phyloP scores from a whole-genome alignment of 1,140 invertebrate species.

The Aphis craccivora region DNA sequence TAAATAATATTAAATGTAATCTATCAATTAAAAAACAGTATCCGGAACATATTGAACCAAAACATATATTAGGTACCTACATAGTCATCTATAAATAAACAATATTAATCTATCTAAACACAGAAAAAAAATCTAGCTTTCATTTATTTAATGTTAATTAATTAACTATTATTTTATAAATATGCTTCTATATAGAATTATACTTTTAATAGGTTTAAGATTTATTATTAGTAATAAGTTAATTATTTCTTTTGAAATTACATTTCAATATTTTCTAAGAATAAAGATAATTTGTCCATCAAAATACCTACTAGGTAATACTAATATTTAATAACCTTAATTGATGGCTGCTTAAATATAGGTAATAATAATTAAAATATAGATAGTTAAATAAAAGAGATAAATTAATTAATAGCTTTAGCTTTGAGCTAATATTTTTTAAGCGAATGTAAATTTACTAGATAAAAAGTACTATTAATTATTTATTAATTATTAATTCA shows the following conservation, averaged over 20 bases:
- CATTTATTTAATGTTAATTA: too few relatives aligned
- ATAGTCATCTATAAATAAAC: too few relatives aligned
- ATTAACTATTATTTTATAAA: background rate
- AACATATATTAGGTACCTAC: too few relatives aligned
- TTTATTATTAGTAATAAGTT: background rate
- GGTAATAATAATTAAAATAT: too few relatives aligned
- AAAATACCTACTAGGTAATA: background rate
- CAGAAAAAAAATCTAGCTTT: background rate
- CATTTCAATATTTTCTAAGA: background rate
- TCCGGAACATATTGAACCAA: too few relatives aligned
- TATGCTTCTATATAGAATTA: background rate
- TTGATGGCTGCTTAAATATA: background rate
- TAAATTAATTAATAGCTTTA: background rate
- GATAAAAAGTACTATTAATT: too few relatives aligned
- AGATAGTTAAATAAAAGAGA: background rate
- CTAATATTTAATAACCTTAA: background rate
- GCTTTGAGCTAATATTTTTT: background rate
- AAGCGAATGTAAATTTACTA: background rate
- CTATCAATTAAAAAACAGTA: too few relatives aligned
- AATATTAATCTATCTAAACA: too few relatives aligned
- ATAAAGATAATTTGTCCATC: background rate
- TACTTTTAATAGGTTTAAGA: background rate
- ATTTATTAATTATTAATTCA: background rate
- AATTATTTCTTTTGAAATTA: too few relatives aligned
- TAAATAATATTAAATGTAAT: too few relatives aligned